Evolutionary conservation across 1,140 invertebrate species (phyloP), one percentile per base, ranked within the genome.

Genomic region (Anastatus disparis): DNA sequence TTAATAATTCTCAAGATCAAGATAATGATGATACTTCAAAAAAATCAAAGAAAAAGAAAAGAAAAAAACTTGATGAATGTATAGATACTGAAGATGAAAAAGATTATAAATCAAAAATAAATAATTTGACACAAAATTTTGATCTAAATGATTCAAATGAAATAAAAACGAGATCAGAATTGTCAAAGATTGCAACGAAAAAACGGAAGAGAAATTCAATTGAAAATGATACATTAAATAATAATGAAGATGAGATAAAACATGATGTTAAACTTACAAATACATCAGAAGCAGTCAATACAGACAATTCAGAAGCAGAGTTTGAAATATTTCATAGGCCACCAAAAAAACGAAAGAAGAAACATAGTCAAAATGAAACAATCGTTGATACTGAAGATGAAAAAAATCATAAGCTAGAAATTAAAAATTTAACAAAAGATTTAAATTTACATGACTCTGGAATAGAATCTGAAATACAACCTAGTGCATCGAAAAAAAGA

Each of bases 181-280:
- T 22, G 24, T 15, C n/a, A 55, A 55, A 55, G 55, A 12, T 3
- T 26, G 3, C 12, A 12, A 31, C 38, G 35, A 50, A 7, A 20
- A 29, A 38, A 22, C 17, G 27, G 61, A 70, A 56, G 62, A 73
- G 31, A 73, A 73, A 35, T 15, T 59, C 53, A 63, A 13, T 50
- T 56, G 42, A 67, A 13, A 17, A 3, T 20, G 46, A 65, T 48
- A 46, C 9, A 22, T 58, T 58, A n/a, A 17, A 3, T 20, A 38
- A 65, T 48, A 53, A 8, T 22, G 70, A 65, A 20, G 24, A 29
- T 15, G 56, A 27, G 35, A 56, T 20, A n/a, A 7, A n/a, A 8
- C 15, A 55, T 2, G 31, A 55, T n/a, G n/a, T n/a, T n/a, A n/a
- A n/a, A n/a, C n/a, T n/a, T n/a, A n/a, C n/a, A n/a, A n/a, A n/a